Base-by-base conservation (phyloP, 2,113 vertebrate species). In the Tympanuchus pallidicinctus region DNA sequence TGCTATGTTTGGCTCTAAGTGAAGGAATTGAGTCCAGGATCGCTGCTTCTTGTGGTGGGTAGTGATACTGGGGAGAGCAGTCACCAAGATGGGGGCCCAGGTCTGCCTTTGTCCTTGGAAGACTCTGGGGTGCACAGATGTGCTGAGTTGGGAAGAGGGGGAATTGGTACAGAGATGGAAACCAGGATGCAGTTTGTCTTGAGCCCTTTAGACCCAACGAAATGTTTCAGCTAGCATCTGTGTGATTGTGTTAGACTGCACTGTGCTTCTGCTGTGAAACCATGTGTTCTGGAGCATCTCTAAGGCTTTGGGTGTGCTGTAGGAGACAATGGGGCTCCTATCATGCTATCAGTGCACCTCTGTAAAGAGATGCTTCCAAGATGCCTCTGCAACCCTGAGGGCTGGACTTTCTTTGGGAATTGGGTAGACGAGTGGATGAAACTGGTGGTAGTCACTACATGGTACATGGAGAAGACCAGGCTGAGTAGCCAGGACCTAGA, bases 221-320 rank as follows among this genome's bases (percentile, higher is more conserved):
- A 19, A 11, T 13, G 9, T 10, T 57, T 70, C 6, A 17, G 15
- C 19, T 18, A 0, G 18, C 48, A 34, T 38, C 14, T 40, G 7
- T 17, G 45, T 34, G 40, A 32, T 64, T 40, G 61, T 57, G 11
- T 24, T 34, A 48, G 43, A 84, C 38, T 60, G 42, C 1, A 0
- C 42, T 60, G 21, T 1, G 1, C 30, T 45, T 72, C 40, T 86
- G 52, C 43, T 54, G 20, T 14, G 59, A 38, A 87, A 3, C 28
- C 1, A 1, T 20, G 86, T 79, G 3, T 64, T 74, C 5, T 79
- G 81, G 38, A 40, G 43, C 15, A 40, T 24, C 52, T 56, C 17
- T 40, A 21, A 57, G 40, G 30, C 60, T 74, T 1, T 66, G 28
- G 22, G 27, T 30, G 38, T 50, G 42, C 42, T 67, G 69, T 11